phyloP scores from a whole-genome alignment of 2,797 vertebrate genomes.

The Premnoplex brunnescens region DNA sequence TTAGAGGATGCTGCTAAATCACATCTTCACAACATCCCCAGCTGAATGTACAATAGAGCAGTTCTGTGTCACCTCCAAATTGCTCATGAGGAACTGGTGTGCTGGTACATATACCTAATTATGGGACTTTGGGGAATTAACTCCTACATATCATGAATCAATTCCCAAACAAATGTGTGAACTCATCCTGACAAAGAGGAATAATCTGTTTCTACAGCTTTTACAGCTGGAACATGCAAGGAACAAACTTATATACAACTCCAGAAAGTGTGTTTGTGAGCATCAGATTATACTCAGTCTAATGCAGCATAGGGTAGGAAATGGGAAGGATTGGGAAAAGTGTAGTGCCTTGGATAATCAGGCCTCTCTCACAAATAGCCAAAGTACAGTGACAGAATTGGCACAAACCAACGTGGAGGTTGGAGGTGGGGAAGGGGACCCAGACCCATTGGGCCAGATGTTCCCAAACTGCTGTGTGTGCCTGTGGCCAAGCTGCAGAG shows the following conservation, averaged over 20 bases:
- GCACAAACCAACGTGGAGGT: not conserved
- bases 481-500: not conserved
- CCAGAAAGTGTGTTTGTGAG: not conserved
- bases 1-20: not conserved
- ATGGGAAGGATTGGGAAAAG: not conserved
- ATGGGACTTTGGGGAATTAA: not conserved
- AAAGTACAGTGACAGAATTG: not conserved
- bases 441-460: not conserved
- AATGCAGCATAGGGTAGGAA: not conserved
- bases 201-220: not conserved
- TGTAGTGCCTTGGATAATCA: not conserved
- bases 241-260: not conserved
- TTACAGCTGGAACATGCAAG: not conserved
- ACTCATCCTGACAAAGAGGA: not conserved
- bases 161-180: not conserved
- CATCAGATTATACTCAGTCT: not conserved
- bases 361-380: not conserved
- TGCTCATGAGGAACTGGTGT: not conserved
- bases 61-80: not conserved
- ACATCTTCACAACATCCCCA: not conserved
- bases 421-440: not conserved
- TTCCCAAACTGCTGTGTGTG: not conserved
- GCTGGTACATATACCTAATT: not conserved
- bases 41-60: not conserved
- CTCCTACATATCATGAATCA: not conserved